These are phyloP conservation scores for Semicossyphus pulcher DNA, from an alignment of 2,113 vertebrate genomes.

Conservation along the genomic window DNA sequence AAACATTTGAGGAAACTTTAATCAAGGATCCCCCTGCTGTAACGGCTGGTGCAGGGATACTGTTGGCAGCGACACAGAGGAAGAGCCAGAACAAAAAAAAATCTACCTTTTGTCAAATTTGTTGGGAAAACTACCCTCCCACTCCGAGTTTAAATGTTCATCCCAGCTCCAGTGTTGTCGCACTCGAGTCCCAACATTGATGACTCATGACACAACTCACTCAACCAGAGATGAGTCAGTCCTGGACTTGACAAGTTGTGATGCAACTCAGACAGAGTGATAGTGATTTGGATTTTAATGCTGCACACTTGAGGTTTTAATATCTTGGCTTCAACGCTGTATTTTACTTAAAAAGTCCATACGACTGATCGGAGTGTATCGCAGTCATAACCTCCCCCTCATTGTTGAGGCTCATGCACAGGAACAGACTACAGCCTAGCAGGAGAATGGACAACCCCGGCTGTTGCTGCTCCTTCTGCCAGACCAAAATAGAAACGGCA, in stretches of 20 bases:
- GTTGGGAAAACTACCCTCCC: constrained; percentile 55
- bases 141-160: constrained; percentile 40
- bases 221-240: constrained; percentile 65
- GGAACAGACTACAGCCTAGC: constrained; percentile 59
- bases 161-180: constrained; percentile 27
- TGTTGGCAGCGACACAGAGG: background rate
- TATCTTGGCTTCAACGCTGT: constrained; percentile 3
- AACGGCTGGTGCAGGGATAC: background rate
- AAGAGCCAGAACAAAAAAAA: background rate
- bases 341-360: constrained; percentile 10
- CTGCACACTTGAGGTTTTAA: constrained; percentile 5
- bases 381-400: constrained; percentile 32
- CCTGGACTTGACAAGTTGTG: constrained; percentile 61
- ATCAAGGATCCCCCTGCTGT: background rate
- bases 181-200: constrained; percentile 59
- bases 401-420: constrained; percentile 44
- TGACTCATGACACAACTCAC: constrained; percentile 74
- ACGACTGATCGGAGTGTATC: background rate
- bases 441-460: constrained; percentile 72
- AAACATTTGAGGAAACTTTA: background rate
- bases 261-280: constrained; percentile 56
- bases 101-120: constrained; percentile 30
- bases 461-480: constrained; percentile 71
- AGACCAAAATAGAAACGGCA: constrained; percentile 74
- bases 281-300: constrained; percentile 46